phyloP scores from a whole-genome alignment of 2,113 vertebrate genomes.

The Xiphorhynchus elegans region DNA sequence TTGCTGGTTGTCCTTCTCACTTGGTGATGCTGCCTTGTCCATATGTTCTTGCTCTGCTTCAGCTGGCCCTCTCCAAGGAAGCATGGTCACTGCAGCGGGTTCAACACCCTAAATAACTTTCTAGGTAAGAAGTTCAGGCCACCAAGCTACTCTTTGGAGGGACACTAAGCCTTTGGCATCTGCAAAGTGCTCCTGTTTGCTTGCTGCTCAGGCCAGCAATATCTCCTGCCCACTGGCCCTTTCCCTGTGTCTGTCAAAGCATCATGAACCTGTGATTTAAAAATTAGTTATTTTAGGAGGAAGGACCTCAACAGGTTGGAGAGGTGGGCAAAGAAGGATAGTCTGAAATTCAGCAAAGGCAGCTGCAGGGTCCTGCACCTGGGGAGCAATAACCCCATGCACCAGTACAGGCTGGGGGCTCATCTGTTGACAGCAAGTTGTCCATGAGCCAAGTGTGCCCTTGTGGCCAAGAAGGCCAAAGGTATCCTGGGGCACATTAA shows the following conservation, averaged over 20 bases:
- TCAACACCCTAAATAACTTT: not conserved
- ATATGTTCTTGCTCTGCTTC: not conserved
- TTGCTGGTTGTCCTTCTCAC: not conserved
- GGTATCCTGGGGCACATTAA: not conserved
- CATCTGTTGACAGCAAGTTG: not conserved
- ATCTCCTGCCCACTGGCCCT: not conserved
- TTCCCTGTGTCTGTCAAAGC: not conserved
- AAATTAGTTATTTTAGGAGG: not conserved
- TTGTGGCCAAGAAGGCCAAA: not conserved
- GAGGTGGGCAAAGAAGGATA: not conserved
- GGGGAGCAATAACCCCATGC: not conserved
- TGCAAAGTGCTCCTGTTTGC: not conserved
- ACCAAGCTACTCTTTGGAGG: not conserved
- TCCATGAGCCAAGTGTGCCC: not conserved
- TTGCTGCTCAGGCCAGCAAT: fast-evolving
- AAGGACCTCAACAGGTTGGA: not conserved
- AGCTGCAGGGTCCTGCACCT: not conserved
- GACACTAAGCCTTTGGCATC: not conserved
- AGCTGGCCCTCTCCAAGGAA: not conserved
- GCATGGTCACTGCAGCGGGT: fast-evolving
- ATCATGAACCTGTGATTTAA: not conserved
- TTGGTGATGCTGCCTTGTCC: not conserved
- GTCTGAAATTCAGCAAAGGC: not conserved
- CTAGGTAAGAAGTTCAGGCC: not conserved
- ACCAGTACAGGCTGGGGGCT: not conserved